Base-by-base conservation (phyloP, 2,888 invertebrate species). In the Zygaena filipendulae region DNA sequence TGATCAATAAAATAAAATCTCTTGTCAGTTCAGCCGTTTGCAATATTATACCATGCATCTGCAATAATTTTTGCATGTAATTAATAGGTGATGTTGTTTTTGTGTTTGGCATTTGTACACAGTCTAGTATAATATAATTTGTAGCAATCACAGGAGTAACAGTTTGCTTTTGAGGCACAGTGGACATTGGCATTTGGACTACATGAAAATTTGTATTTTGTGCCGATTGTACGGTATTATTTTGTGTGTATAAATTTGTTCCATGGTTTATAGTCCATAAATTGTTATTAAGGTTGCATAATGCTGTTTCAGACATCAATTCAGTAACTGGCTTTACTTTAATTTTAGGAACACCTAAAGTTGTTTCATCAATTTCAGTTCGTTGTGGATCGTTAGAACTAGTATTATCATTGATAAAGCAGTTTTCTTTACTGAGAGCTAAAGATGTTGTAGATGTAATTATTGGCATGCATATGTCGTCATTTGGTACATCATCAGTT, bases 301-400 rank as follows among this genome's bases (percentile, higher is more conserved):
- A 42, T 24, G 42, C 45, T 33, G 41, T 49, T 27, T 49, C 45
- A 2, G 71, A 50, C 72, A 75, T 67, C 24, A 77, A 48, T 36
- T 75, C 70, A 9, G 67, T 52, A 18, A 47, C 59, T 18, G 71
- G 59, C 40, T 75, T 77, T 1, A 77, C 71, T 57, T 75, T 77
- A 27, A 77, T 72, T 42, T 67, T 54, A 6, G 71, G 69, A 4
- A 33, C 26, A 21, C 38, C 31, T 13, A 6, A 4, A 16, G 16
- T 16, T 16, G 16, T 16, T 16, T 16, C 16, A 16, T 16, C 16
- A n/a, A n/a, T n/a, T n/a, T n/a, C n/a, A n/a, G n/a, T n/a, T n/a
- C n/a, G n/a, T n/a, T n/a, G n/a, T n/a, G n/a, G n/a, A n/a, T n/a
- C n/a, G n/a, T n/a, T n/a, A 16, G 4, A 7, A 7, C 16, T 16